Percentiles rank a stretch among this genome's conserved stretches.
Evolutionary conservation across 2,888 invertebrate species (phyloP).

Genomic region (Eutolmus rufibarbis): DNA sequence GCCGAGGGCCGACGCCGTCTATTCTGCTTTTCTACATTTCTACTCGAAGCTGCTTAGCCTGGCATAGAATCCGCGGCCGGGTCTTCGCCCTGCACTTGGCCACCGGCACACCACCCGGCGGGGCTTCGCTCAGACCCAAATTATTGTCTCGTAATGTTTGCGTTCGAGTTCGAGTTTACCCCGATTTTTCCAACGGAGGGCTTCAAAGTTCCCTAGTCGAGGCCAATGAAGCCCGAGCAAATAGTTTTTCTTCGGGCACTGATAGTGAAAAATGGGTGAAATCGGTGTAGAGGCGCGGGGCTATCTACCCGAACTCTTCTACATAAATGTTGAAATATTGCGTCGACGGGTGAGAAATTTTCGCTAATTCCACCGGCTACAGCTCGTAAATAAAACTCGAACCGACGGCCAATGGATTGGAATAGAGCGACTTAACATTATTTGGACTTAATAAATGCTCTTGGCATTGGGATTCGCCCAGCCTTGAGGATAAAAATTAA

Average conservation of each 20-base stretch:
- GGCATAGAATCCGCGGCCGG: constrained; percentile 7
- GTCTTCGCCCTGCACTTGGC: constrained; percentile 28
- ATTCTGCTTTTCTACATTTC: background rate
- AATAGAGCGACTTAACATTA: background rate
- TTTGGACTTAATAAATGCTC: constrained; percentile 15
- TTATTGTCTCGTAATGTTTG: background rate
- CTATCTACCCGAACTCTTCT: background rate
- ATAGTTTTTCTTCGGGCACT: background rate
- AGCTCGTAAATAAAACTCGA: background rate
- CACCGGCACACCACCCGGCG: background rate
- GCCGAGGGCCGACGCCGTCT: background rate
- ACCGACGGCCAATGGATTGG: background rate
- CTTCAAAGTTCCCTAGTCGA: background rate
- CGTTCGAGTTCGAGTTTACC: background rate
- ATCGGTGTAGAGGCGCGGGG: background rate
- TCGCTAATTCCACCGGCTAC: background rate
- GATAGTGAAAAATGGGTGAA: background rate
- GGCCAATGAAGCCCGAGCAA: background rate
- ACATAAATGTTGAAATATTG: background rate
- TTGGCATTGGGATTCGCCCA: constrained; percentile 19
- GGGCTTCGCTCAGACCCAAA: background rate
- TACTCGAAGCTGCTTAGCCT: background rate
- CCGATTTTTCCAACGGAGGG: background rate
- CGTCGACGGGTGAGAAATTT: background rate
- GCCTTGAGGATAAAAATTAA: constrained; percentile 5